Conservation (phyloP, 2,888 invertebrate species). For the Amorpha juglandis region DNA sequence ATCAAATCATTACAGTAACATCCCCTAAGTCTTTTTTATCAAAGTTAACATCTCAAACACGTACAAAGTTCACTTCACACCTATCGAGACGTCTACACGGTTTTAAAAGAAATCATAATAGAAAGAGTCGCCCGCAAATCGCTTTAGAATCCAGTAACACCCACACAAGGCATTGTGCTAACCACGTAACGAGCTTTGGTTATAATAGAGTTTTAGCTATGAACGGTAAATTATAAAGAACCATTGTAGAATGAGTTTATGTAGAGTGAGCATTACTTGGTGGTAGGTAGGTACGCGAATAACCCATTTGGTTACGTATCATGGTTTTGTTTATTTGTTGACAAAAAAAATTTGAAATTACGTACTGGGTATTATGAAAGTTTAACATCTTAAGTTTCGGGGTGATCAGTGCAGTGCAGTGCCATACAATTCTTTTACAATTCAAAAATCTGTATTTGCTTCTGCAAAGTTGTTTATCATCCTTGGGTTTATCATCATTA, state of each 20-base stretch:
- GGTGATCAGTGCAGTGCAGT: too few relatives aligned
- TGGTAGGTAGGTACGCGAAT: too few relatives aligned
- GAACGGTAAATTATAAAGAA: background rate
- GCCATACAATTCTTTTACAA: too few relatives aligned
- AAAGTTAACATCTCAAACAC: background rate
- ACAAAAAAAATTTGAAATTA: too few relatives aligned
- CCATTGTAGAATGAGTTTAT: background rate
- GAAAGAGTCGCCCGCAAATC: slow-evolving; percentile 19
- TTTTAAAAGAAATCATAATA: slow-evolving; percentile 19
- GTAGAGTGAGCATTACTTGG: too few relatives aligned
- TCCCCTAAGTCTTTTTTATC: background rate
- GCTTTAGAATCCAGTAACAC: slow-evolving; percentile 17
- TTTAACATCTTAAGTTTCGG: too few relatives aligned
- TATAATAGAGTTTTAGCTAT: slow-evolving; percentile 8
- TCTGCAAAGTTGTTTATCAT: too few relatives aligned
- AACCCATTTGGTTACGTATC: too few relatives aligned
- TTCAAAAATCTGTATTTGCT: too few relatives aligned
- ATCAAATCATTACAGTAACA: background rate
- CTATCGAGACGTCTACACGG: slow-evolving; percentile 18
- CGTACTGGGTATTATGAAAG: too few relatives aligned
- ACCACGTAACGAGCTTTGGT: slow-evolving; percentile 15
- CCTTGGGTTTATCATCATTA: too few relatives aligned
- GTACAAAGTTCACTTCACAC: slow-evolving; percentile 12
- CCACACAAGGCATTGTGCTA: background rate
- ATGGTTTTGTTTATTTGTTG: too few relatives aligned